These are phyloP conservation scores for Aspidiotus destructor DNA, from an alignment of 2,888 invertebrate genomes.

Conservation along the genomic window DNA sequence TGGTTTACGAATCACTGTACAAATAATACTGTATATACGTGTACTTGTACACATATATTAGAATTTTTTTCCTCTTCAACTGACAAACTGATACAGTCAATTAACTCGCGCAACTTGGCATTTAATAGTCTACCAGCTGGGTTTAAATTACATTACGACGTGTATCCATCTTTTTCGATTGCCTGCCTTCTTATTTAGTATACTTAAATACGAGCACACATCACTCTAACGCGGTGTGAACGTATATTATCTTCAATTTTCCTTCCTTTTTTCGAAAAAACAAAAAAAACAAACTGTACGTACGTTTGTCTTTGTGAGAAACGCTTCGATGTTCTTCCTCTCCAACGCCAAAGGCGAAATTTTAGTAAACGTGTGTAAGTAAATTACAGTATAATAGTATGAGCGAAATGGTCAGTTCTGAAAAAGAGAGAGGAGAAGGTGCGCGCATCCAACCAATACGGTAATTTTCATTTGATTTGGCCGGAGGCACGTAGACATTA, in stretches of 20 bases:
- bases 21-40: too few relatives aligned
- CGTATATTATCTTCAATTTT: not conserved
- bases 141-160: conserved; percentile 22
- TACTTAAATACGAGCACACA: too few relatives aligned
- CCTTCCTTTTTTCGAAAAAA: conserved; percentile 11
- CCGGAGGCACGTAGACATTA: conserved; percentile 23
- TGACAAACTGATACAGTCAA: conserved; percentile 29
- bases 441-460: conserved; percentile 12
- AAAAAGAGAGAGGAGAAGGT: conserved; percentile 9
- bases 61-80: conserved; percentile 10
- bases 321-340: conserved; percentile 2
- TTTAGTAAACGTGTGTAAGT: conserved; percentile 3
- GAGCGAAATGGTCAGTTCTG: conserved; percentile 24
- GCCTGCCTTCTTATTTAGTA: not conserved
- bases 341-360: conserved; percentile 9
- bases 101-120: conserved; percentile 24
- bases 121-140: conserved; percentile 14
- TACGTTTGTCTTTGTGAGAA: conserved; percentile 24
- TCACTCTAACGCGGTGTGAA: too few relatives aligned
- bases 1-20: too few relatives aligned
- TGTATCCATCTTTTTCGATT: conserved; percentile 15
- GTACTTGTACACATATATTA: too few relatives aligned
- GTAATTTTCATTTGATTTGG: conserved; percentile 26
- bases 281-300: too few relatives aligned
- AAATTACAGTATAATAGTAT: conserved; percentile 16